Evolutionary conservation across 1,140 invertebrate species (phyloP), one percentile per base, ranked within the genome.

Genomic region (Aphelenchoides besseyi): DNA sequence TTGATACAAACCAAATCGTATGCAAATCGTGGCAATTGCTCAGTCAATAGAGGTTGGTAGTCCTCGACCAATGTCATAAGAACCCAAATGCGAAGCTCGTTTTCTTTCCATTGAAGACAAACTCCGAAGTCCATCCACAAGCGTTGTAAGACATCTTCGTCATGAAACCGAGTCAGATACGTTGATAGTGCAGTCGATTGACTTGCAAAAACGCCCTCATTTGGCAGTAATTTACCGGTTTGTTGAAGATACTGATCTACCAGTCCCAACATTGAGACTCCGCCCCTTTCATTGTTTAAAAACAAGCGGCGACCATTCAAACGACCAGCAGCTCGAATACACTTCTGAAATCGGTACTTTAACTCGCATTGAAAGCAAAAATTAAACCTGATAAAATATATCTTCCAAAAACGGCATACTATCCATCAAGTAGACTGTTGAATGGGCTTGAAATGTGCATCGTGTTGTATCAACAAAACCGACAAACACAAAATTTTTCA

Each of bases 391-490:
- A 53, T 41, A 66, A 30, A 66, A 66, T 2, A 66, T 12, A 26
- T 66, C 63, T 53, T 66, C 63, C 36, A 66, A 41, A n/a, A 37
- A 33, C 9, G 63, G 63, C 1, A 66, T 23, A 53, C 12, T n/a
- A 16, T 66, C 63, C 1, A 66, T 29, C 2, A 35, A 12, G n/a
- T 18, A 66, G 12, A 66, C 9, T 12, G 36, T 12, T n/a, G 16
- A 33, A 16, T 66, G 28, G 30, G 28, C 36, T 53, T 66, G 63
- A 8, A 66, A 32, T 23, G 63, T n/a, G 16, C 16, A 16, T 16
- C 32, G 30, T n/a, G 30, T 66, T 12, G 18, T n/a, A 32, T 66
- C 63, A 37, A 66, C 30, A 32, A 32, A 66, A 3, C 63, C 63
- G 26, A 66, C 32, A 26, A 66, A 53, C 12, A 66, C 36, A 2